Conservation (phyloP, 2,888 invertebrate species). For the Anoplius nigerrimus region DNA sequence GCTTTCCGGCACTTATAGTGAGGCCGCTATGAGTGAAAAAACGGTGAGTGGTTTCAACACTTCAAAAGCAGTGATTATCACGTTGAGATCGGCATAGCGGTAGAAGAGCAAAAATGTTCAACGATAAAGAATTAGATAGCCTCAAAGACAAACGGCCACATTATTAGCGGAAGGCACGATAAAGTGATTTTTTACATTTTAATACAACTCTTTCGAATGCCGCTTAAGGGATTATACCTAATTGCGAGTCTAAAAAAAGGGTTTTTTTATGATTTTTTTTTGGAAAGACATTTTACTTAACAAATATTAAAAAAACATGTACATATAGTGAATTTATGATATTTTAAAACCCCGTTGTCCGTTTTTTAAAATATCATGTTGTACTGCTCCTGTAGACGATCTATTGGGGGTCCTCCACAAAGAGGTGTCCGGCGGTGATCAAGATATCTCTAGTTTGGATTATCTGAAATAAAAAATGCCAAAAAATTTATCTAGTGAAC, state of each 20-base stretch:
- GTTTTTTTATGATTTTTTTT: neutral
- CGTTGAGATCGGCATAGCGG: too few relatives aligned
- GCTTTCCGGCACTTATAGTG: too few relatives aligned
- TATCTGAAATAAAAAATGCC: slow-evolving; percentile 6
- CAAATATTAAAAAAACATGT: neutral
- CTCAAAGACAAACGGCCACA: too few relatives aligned
- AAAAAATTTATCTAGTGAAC: neutral
- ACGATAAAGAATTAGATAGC: too few relatives aligned
- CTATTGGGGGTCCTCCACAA: neutral
- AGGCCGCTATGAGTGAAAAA: too few relatives aligned
- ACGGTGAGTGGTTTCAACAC: too few relatives aligned
- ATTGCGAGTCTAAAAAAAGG: neutral
- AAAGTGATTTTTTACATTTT: too few relatives aligned
- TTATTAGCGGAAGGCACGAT: too few relatives aligned
- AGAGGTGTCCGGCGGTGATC: slow-evolving; percentile 1
- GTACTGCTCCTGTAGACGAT: neutral
- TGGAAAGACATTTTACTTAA: neutral
- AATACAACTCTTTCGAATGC: too few relatives aligned
- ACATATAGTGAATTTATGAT: neutral
- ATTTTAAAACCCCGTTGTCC: neutral
- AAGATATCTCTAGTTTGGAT: neutral
- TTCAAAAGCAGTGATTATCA: too few relatives aligned
- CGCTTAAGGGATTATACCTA: neutral
- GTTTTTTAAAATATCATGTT: neutral
- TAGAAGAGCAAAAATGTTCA: too few relatives aligned